Base-by-base conservation (phyloP, 2,797 vertebrate genomes). In the Odontamblyopus lacepedii region DNA sequence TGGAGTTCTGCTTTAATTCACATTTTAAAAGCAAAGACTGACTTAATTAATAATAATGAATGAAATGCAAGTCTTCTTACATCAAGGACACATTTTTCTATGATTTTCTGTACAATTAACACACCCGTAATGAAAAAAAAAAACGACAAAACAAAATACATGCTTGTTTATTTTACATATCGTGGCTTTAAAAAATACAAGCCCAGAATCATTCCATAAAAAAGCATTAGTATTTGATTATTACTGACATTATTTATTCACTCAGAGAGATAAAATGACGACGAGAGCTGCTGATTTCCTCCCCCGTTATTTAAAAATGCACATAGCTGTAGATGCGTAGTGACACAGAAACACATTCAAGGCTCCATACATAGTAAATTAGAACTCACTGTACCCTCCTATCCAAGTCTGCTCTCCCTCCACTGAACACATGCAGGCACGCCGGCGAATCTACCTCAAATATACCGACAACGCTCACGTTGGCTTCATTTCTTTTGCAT, bases 401-500 rank as follows among this genome's bases (percentile, higher is more conserved):
- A 48, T 73, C 55, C 41, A 23, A 8, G 44, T 79, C 65, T 51
- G 26, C 29, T 62, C 51, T 23, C 30, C 23, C n/a, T 38, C 30
- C 59, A 29, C 65, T 65, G 55, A 59, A 29, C 29, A 72, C 63
- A 62, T n/a, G 32, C 41, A 48, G 41, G 73, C 73, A 48, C 12
- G 70, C 62, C 71, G 71, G 73, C 57, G 35, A 66, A 53, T 18
- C 69, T 57, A 23, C 56, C 70, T 35, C 51, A 63, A 65, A 77
- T 41, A 65, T 26, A 71, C 73, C 61, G 44, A 75, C 27, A 70
- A 35, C 66, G 23, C 63, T 38, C 59, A 59, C 48, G 44, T 18
- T 7, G 16, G 12, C 56, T 50, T 29, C 50, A 27, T 57, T 51
- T 35, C 66, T 51, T 67, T 71, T 80, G 78, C 76, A 78, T 87